Base-by-base conservation (phyloP, 2,888 invertebrate genomes). In the Empis livida region DNA sequence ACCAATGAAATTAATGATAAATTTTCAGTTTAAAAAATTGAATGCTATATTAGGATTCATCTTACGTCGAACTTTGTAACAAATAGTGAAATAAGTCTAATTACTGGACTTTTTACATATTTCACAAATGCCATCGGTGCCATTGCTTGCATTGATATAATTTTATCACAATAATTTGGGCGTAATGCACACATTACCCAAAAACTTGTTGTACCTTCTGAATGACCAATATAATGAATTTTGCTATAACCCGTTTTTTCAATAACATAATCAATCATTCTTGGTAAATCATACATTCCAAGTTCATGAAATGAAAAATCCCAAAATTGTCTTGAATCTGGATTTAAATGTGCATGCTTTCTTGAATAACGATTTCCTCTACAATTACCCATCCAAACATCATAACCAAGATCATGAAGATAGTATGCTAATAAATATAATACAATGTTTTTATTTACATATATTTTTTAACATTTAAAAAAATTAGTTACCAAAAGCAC, bases 161-260 rank as follows among this genome's bases (percentile, higher is more conserved):
- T 62, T 58, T 72, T 73, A 2, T 56, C 45, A 51, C 72, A 72
- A 55, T 73, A 73, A 35, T 66, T 66, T 0, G 72, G 70, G 23
- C 56, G 54, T 49, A 66, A 59, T 2, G 69, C 62, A 17, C 64
- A 60, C 69, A 72, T 68, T 0, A 72, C 70, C 52, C 64, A 73
- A 54, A 72, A 73, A 31, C 60, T 53, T 0, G 73, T 72, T 1
- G 71, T 70, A 31, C 80, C 82, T 54, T 78, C 77, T 1, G 86
- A 88, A 61, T 87, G 84, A 0, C 87, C 89, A 1, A 82, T 63
- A 61, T 85, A 87, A 57, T 79, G 78, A 0, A 89, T 58, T 44
- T 76, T 67, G 6, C 72, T 52, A 39, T 73, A 69, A 1, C 74
- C 73, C 0, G 84, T 80, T 2, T 55, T 42, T 2, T 59, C 55